Evolutionary conservation across 2,797 vertebrate genomes (phyloP).

Genomic region (Danio jaintianensis): DNA sequence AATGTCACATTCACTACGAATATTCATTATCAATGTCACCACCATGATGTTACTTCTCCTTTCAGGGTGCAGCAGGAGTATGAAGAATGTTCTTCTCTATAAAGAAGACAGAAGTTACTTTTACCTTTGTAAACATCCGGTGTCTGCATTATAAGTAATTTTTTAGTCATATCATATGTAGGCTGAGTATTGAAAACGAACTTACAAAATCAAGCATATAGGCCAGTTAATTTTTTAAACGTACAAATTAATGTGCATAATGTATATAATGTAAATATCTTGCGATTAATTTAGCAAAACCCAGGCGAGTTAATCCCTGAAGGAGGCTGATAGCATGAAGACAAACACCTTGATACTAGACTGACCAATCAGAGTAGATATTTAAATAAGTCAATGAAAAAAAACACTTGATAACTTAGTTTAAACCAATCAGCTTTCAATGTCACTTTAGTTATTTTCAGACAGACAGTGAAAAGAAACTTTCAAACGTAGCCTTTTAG

Average conservation of each 20-base stretch:
- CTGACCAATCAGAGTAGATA: background rate
- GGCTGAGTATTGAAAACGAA: background rate
- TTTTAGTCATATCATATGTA: background rate
- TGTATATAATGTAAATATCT: background rate
- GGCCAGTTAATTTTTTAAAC: background rate
- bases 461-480: too few species aligned
- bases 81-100: conserved; percentile 2
- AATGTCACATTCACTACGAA: background rate
- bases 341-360: too few species aligned
- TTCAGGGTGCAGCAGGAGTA: conserved; percentile 21
- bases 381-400: background rate
- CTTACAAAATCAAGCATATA: background rate
- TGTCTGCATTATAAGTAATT: background rate
- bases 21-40: conserved; percentile 8
- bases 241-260: background rate
- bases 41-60: background rate
- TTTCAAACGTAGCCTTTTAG: too few species aligned
- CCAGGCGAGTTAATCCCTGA: background rate
- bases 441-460: too few species aligned
- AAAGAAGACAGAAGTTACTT: conserved; percentile 10
- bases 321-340: background rate
- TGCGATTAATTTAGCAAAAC: background rate
- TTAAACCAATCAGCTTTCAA: too few species aligned
- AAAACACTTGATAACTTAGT: too few species aligned
- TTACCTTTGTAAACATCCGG: background rate